Conservation (phyloP, 2,888 invertebrate genomes). For the Drosophila leonis region DNA sequence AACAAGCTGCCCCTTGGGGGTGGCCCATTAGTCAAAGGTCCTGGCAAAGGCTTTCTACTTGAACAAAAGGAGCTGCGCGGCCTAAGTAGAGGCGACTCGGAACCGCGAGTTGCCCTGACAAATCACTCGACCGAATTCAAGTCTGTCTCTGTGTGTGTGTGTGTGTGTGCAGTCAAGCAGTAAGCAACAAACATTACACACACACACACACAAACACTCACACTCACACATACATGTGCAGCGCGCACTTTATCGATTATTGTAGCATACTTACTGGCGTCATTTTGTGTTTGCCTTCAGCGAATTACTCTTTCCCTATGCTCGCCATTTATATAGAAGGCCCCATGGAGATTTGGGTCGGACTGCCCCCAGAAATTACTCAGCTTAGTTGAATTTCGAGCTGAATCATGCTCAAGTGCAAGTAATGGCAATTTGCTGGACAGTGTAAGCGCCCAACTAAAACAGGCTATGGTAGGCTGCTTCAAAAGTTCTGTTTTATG, state of each 20-base stretch:
- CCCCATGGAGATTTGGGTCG: constrained; percentile 16
- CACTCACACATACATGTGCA: constrained; percentile 14
- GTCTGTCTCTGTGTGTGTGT: constrained; percentile 20
- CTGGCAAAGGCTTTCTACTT: constrained; percentile 2
- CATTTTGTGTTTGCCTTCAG: constrained; percentile 48
- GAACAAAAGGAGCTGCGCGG: constrained; percentile 23
- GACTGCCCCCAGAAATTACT: constrained; percentile 26
- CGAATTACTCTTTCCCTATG: constrained; percentile 32
- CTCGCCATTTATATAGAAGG: constrained; percentile 6
- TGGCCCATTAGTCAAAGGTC: constrained; percentile 2
- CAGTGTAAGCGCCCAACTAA: constrained; percentile 9
- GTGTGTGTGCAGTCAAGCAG: constrained; percentile 59
- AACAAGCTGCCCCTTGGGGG: constrained; percentile 21
- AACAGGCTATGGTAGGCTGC: not conserved
- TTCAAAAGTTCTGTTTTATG: constrained; percentile 38
- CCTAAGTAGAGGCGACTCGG: constrained; percentile 20
- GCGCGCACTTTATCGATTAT: constrained; percentile 73
- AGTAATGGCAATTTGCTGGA: constrained; percentile 71
- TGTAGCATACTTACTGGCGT: constrained; percentile 76
- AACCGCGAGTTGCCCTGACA: constrained; percentile 64
- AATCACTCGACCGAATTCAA: constrained; percentile 54
- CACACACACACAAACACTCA: constrained; percentile 13
- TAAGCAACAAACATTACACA: constrained; percentile 35
- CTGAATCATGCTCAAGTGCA: constrained; percentile 56
- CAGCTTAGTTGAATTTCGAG: constrained; percentile 44